phyloP scores from a whole-genome alignment of 2,113 vertebrate species.

The Datnioides undecimradiatus region DNA sequence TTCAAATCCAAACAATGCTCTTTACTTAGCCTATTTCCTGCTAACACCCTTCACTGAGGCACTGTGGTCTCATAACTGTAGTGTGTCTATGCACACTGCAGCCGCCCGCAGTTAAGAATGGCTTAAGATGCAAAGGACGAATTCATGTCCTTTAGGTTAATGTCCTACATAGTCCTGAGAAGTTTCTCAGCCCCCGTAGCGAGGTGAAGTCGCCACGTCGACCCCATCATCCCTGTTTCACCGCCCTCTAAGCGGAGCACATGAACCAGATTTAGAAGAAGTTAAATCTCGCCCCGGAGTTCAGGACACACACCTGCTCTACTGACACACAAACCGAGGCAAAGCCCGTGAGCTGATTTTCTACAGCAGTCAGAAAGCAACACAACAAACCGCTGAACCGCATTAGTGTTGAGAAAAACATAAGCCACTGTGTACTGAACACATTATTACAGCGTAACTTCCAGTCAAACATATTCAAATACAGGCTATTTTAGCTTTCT shows the following conservation, averaged over 20 bases:
- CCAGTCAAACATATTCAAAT: not conserved
- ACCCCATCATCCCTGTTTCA: not conserved
- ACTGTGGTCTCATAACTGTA: not conserved
- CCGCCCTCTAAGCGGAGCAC: not conserved
- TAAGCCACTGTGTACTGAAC: not conserved
- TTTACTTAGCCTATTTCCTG: too few relatives aligned
- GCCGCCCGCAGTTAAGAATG: not conserved
- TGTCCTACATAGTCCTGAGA: not conserved
- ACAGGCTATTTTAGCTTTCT: not conserved
- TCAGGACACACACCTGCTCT: conserved; percentile 48
- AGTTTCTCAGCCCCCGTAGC: not conserved
- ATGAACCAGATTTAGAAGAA: conserved; percentile 28
- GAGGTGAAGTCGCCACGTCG: not conserved
- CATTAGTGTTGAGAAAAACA: conserved; percentile 3
- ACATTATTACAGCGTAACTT: not conserved
- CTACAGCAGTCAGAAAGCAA: conserved; percentile 24
- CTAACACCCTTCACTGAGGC: not conserved
- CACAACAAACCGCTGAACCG: conserved; percentile 6
- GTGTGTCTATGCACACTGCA: not conserved
- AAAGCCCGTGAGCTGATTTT: conserved; percentile 39
- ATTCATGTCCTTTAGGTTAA: too few relatives aligned
- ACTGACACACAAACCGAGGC: conserved; percentile 60
- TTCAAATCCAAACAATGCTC: not conserved
- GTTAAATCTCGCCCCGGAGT: conserved; percentile 21
- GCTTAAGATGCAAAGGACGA: not conserved